These are phyloP conservation scores for Ctena decussata DNA, from an alignment of 2,888 invertebrate species.

Conservation along the genomic window DNA sequence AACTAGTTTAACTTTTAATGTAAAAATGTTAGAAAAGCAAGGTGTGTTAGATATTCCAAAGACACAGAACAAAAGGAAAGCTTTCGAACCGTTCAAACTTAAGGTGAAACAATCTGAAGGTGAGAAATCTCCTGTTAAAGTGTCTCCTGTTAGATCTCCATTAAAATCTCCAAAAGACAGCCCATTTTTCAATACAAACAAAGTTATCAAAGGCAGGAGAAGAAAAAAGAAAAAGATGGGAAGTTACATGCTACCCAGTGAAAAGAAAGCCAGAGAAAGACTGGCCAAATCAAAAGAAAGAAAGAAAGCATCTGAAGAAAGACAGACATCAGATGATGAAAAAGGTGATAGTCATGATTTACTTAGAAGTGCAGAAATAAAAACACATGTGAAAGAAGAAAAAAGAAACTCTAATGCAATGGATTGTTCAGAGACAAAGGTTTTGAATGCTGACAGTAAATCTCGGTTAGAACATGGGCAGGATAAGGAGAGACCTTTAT, in stretches of 20 bases:
- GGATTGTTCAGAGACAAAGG: background rate
- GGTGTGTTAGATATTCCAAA: constrained; percentile 65
- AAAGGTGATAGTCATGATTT: constrained; percentile 29
- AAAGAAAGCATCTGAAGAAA: constrained; percentile 53
- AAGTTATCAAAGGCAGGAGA: constrained; percentile 26
- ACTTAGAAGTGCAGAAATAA: too few relatives aligned
- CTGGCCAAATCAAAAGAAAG: background rate
- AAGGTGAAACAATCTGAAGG: constrained; percentile 3
- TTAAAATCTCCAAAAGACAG: constrained; percentile 53
- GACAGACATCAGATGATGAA: constrained; percentile 24
- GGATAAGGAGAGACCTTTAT: background rate
- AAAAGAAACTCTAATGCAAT: background rate
- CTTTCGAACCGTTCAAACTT: constrained; percentile 63
- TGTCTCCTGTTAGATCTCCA: constrained; percentile 31
- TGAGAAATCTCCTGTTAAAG: constrained; percentile 19
- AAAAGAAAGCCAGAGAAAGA: constrained; percentile 47
- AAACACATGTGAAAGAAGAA: background rate
- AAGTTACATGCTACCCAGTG: constrained; percentile 67
- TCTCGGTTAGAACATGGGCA: background rate
- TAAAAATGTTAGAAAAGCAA: constrained; percentile 66
- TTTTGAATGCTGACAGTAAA: background rate
- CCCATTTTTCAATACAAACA: constrained; percentile 49
- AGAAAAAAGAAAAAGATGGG: constrained; percentile 63
- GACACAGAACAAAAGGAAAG: constrained; percentile 53
- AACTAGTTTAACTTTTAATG: constrained; percentile 61